phyloP scores from a whole-genome alignment of 2,888 invertebrate species.

The Dichetophora obliterata region DNA sequence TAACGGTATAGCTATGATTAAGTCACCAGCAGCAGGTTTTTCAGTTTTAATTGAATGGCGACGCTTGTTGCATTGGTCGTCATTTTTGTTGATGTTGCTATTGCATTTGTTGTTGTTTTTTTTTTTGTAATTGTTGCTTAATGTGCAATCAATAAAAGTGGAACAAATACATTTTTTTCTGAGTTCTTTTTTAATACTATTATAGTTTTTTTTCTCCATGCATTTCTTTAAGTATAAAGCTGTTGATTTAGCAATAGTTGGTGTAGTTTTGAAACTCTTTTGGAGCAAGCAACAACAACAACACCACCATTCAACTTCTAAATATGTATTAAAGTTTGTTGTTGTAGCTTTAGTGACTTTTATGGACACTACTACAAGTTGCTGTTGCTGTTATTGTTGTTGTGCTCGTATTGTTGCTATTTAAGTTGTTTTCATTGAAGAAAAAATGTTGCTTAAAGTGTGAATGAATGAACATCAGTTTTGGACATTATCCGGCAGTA shows the following conservation, averaged over 20 bases:
- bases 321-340: not conserved
- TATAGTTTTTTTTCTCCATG: not conserved
- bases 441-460: not conserved
- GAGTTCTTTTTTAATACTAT: not conserved
- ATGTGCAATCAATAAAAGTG: slow-evolving; percentile 37
- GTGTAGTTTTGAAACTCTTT: not conserved
- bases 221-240: not conserved
- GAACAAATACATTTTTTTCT: slow-evolving; percentile 26
- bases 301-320: not conserved
- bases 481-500: slow-evolving; percentile 5
- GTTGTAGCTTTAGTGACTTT: not conserved
- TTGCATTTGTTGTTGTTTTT: not conserved
- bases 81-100: slow-evolving; percentile 10
- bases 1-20: slow-evolving; percentile 30
- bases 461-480: slow-evolving; percentile 11
- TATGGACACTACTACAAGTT: not conserved
- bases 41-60: slow-evolving; percentile 23
- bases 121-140: not conserved
- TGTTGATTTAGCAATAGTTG: not conserved
- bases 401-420: not conserved
- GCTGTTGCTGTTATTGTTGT: not conserved
- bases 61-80: slow-evolving; percentile 3
- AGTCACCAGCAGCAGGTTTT: slow-evolving; percentile 30
- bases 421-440: slow-evolving; percentile 23
- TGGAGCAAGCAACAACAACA: not conserved